phyloP scores from a whole-genome alignment of 2,113 vertebrate genomes.

The Bombycilla garrulus region DNA sequence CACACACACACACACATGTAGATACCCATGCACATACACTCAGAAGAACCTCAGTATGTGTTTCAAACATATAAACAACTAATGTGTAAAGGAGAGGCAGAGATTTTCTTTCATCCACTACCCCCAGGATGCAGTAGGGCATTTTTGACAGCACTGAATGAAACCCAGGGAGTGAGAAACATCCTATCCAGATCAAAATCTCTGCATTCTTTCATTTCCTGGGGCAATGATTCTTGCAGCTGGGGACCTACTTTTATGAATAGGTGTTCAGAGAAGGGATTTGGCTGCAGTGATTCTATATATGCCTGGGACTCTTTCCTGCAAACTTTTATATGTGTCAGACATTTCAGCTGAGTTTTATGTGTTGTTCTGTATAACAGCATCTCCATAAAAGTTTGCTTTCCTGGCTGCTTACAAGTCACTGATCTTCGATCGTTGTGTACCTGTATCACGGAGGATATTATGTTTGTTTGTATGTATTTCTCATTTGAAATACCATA shows the following conservation, averaged over 20 bases:
- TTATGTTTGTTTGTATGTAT: not conserved
- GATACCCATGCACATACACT: not conserved
- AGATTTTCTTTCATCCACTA: not conserved
- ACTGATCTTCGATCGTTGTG: not conserved
- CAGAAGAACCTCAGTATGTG: not conserved
- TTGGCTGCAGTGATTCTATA: not conserved
- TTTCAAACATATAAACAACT: not conserved
- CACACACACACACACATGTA: too few species aligned
- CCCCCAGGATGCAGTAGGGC: not conserved
- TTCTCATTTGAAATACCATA: not conserved
- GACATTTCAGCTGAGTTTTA: not conserved
- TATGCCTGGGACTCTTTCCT: not conserved
- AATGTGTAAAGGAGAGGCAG: not conserved
- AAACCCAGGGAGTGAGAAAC: not conserved
- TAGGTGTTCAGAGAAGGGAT: not conserved
- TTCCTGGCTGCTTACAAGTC: not conserved
- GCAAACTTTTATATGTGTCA: not conserved
- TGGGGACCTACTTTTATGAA: slow-evolving; percentile 39
- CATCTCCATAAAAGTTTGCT: not conserved
- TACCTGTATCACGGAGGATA: not conserved
- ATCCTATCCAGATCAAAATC: not conserved
- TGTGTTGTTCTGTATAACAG: not conserved
- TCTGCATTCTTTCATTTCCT: slow-evolving; percentile 16
- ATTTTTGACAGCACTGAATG: not conserved
- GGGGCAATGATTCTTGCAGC: not conserved